Base-by-base conservation (phyloP, 1,140 invertebrate genomes). In the Caerostris extrusa region DNA sequence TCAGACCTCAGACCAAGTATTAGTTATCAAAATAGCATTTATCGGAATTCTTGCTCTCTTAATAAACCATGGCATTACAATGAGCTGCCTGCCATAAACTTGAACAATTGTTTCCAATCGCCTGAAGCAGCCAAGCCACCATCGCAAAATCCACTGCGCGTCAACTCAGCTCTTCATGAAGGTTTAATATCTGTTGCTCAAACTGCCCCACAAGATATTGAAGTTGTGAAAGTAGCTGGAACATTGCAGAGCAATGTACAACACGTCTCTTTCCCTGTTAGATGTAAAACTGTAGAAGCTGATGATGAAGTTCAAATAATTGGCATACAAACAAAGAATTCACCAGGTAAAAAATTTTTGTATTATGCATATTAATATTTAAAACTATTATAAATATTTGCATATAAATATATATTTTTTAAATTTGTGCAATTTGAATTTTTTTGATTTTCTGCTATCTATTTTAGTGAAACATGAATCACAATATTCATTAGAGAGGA, bases 251-350 rank as follows among this genome's bases (percentile, higher is more conserved):
- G 56, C n/a, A 88, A 64, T 56, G 7, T 50, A 14, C 17, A 60
- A 58, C 57, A 8, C 61, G 8, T n/a, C 17, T 57, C 88, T 71
- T 14, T 53, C 19, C 8, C 69, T n/a, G 53, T 55, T 7, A 90
- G 71, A 12, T 17, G 61, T 10, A 56, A 87, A n/a, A 17, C 19
- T 7, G 3, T 12, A 6, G 64, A 77, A 14, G 55, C n/a, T 89
- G 92, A 93, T 81, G 92, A 93, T 93, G 92, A 93, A 55, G 92
- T 93, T 10, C 92, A 93, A 56, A 93, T 93, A 58, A 93, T 93
- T 19, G 81, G 92, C 56, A 50, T 93, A 19, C 92, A 93, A 17
- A 93, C 55, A n/a, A 93, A 93, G 7, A 50, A 86, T 89, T 17
- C n/a, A n/a, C 64, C 92, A 34, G 61, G 92, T 93, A 56, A 89